Base-by-base conservation (phyloP, 2,113 vertebrate genomes). In the Corythoichthys haematopterus region DNA sequence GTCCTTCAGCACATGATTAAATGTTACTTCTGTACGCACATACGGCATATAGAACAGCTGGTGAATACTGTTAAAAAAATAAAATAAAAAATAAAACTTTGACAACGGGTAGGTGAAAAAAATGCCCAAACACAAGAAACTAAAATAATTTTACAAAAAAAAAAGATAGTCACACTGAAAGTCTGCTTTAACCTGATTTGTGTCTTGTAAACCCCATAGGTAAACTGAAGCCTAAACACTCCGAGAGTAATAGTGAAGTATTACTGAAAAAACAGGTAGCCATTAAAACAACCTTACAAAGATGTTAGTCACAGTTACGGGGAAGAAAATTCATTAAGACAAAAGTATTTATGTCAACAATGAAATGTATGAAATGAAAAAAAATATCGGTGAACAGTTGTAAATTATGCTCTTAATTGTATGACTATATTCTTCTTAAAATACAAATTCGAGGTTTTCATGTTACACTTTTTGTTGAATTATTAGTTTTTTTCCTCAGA, bases 11-110 rank as follows among this genome's bases (percentile, higher is more conserved):
- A 84, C 80, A 86, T 76, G 79, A 80, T 55, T 75, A 51, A 50
- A 72, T 80, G 78, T 62, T 46, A 62, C 52, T 84, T 80, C 69
- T 78, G 62, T 80, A 84, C 69, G 84, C 75, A 85, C 71, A 71
- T 61, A 70, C 65, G 40, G 7, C 71, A 64, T 80, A 84, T 81
- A 84, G 74, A 80, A 80, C 70, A 80, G 83, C 79, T 78, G 80
- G 79, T 87, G 88, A 88, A 89, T 87, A 88, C 87, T 86, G 86
- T 78, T 87, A 68, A 74, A 82, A 75, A 74, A 74, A 71, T 78
- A 85, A 68, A 74, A 82, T 74, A 74, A 74, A 71, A 12, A n/a
- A 1, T 12, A 33, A 55, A 11, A 13, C 47, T 64, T 66, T 52
- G 40, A 81, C 35, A 65, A 48, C 28, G 68, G 71, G 70, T 38